Evolutionary conservation across 2,797 vertebrate species (phyloP).

Genomic region (Lagodon rhomboides): DNA sequence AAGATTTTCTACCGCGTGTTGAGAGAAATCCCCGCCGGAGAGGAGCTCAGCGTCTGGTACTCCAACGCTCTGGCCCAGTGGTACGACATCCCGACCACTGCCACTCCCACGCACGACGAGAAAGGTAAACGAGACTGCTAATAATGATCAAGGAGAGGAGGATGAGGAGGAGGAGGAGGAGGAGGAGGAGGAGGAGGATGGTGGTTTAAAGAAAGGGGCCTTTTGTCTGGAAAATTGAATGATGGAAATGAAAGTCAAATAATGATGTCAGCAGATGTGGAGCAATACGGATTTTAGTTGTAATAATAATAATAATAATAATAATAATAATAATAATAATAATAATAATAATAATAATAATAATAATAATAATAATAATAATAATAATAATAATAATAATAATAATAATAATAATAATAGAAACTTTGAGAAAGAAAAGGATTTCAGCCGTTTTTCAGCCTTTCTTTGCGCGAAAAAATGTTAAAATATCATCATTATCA

Average conservation of each 20-base stretch:
- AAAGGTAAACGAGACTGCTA: slow-evolving; percentile 88
- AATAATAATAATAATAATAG: neutral
- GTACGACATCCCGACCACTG: slow-evolving; percentile 95
- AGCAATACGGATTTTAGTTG: neutral
- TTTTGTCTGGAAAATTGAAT: neutral
- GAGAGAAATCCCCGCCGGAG: slow-evolving; percentile 93
- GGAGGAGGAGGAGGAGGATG: no score
- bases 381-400: neutral
- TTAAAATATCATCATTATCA: neutral
- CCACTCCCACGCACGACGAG: slow-evolving; percentile 97
- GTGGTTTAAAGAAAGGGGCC: neutral
- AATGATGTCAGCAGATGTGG: neutral
- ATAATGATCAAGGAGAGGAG: neutral
- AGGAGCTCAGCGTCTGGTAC: slow-evolving; percentile 97
- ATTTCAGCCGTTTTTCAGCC: neutral
- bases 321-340: slow-evolving; percentile 18
- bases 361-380: slow-evolving; percentile 10
- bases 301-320: slow-evolving; percentile 3
- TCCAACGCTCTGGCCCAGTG: slow-evolving; percentile 95
- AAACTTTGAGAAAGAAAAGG: neutral
- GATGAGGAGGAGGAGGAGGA: no score
- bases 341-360: slow-evolving; percentile 17
- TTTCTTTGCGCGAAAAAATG: neutral
- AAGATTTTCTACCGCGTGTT: slow-evolving; percentile 96
- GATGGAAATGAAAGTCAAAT: neutral